Conservation (phyloP, 2,113 vertebrate genomes). For the Excalfactoria chinensis region DNA sequence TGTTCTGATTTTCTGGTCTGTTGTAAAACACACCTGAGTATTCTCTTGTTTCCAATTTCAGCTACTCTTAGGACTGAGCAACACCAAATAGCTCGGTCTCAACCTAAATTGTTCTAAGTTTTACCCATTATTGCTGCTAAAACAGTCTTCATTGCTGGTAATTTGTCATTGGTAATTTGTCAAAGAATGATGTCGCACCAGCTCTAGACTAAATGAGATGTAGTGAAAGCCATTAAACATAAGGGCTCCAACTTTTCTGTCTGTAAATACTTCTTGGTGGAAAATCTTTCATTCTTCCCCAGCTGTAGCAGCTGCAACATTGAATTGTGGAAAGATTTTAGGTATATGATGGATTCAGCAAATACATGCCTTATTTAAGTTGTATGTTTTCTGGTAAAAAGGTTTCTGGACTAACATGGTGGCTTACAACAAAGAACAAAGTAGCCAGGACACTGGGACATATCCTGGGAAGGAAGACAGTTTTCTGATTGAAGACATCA, state of each 20-base stretch:
- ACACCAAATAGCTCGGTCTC: not conserved
- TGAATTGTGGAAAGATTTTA: not conserved
- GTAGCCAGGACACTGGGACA: not conserved
- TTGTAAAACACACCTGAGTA: not conserved
- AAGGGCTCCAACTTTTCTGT: not conserved
- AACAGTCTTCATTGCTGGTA: not conserved
- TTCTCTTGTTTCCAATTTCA: not conserved
- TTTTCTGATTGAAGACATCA: not conserved
- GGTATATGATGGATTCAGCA: not conserved
- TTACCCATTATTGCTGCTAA: not conserved
- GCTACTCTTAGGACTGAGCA: not conserved
- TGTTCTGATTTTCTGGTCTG: not conserved
- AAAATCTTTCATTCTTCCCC: not conserved
- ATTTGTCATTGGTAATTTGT: not conserved
- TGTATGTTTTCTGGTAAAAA: not conserved
- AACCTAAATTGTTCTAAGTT: not conserved
- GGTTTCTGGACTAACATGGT: not conserved
- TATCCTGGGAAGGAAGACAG: not conserved
- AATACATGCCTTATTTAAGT: not conserved
- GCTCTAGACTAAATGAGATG: not conserved
- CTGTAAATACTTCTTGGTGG: not conserved
- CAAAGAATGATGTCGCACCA: not conserved
- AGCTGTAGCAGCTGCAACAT: not conserved
- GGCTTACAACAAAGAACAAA: not conserved
- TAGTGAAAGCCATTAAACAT: not conserved